phyloP scores from a whole-genome alignment of 1,140 invertebrate species.

The Monochamus saltuarius region DNA sequence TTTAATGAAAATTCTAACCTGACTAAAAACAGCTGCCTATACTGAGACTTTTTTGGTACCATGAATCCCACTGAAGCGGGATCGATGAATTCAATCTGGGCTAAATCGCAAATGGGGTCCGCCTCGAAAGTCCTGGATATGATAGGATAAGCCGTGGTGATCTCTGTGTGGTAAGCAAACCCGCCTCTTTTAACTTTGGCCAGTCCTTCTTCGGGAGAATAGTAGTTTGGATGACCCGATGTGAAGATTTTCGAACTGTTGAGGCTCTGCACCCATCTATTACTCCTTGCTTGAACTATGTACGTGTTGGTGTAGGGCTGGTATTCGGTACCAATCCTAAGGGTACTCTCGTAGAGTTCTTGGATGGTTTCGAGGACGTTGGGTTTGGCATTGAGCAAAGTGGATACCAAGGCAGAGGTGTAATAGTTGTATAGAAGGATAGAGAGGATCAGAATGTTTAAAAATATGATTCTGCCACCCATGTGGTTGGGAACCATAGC shows the following conservation, averaged over 20 bases:
- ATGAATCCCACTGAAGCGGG: constrained; percentile 51
- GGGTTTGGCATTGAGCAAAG: constrained; percentile 41
- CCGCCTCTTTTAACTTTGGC: constrained; percentile 32
- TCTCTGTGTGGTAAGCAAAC: constrained; percentile 56
- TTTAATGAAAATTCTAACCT: constrained; percentile 26
- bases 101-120: constrained; percentile 53
- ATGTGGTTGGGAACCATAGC: constrained; percentile 31
- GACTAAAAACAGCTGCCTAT: constrained; percentile 53
- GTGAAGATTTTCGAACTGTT: constrained; percentile 29
- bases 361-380: constrained; percentile 31
- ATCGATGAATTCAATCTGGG: constrained; percentile 50
- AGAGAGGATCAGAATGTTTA: constrained; percentile 44
- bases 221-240: constrained; percentile 13
- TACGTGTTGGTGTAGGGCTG: constrained; percentile 37
- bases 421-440: constrained; percentile 50
- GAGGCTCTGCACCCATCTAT: constrained; percentile 14
- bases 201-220: constrained; percentile 28
- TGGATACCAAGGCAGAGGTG: constrained; percentile 50
- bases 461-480: constrained; percentile 42
- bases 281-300: constrained; percentile 22
- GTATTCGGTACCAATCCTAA: constrained; percentile 37
- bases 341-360: constrained; percentile 37
- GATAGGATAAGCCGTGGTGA: constrained; percentile 53
- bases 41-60: constrained; percentile 54
- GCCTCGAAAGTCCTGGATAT: constrained; percentile 53